Conservation (phyloP, 2,888 invertebrate genomes). For the Agrochola circellaris region DNA sequence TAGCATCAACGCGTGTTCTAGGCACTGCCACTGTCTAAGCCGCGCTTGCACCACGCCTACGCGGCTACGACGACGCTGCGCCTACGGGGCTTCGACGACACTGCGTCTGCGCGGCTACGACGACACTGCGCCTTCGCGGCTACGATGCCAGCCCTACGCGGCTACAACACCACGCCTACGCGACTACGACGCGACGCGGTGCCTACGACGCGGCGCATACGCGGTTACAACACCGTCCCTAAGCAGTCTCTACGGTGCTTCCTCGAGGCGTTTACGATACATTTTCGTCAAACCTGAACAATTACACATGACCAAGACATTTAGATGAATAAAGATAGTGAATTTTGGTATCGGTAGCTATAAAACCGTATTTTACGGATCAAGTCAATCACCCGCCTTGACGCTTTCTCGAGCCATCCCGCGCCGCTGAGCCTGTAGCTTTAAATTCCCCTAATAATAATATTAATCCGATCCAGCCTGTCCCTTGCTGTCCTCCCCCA, state of each 20-base stretch:
- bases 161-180: background rate
- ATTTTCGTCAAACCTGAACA: background rate
- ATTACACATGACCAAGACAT: too few relatives aligned
- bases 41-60: background rate
- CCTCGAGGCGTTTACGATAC: background rate
- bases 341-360: constrained; percentile 11
- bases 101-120: background rate
- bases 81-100: background rate
- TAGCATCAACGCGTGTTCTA: background rate
- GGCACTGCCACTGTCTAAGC: background rate
- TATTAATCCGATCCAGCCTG: too few relatives aligned
- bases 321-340: background rate
- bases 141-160: background rate
- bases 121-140: too few relatives aligned
- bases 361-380: constrained; percentile 17
- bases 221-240: background rate
- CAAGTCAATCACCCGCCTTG: constrained; percentile 1
- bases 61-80: background rate
- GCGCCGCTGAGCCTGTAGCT: too few relatives aligned
- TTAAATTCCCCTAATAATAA: too few relatives aligned
- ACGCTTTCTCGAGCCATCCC: too few relatives aligned
- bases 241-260: background rate
- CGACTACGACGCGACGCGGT: too few relatives aligned
- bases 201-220: background rate
- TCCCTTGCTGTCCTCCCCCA: too few relatives aligned